These are phyloP conservation scores for Esox masquinongy DNA, from an alignment of 2,797 vertebrate genomes.

Conservation along the genomic window DNA sequence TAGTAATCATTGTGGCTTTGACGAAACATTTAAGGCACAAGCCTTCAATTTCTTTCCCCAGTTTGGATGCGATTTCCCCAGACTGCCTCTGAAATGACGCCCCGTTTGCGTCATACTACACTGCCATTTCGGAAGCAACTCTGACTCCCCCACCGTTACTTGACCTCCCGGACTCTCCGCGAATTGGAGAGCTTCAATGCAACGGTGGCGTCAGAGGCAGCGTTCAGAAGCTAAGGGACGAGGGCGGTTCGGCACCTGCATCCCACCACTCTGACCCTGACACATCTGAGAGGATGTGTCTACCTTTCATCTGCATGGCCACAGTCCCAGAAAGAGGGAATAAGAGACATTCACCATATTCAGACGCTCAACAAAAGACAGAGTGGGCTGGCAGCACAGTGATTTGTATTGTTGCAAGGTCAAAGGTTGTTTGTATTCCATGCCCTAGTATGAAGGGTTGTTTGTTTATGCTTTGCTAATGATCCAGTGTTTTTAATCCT, in stretches of 20 bases:
- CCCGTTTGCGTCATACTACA: not conserved
- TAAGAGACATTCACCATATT: not conserved
- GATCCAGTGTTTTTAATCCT: not conserved
- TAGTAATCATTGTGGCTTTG: not conserved
- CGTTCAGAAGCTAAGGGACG: not conserved
- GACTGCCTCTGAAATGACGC: not conserved
- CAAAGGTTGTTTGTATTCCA: conserved; percentile 10
- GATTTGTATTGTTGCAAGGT: conserved; percentile 17
- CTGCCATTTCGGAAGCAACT: not conserved
- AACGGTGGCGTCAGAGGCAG: not conserved
- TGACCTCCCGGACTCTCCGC: not conserved
- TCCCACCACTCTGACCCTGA: not conserved
- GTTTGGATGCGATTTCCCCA: not conserved
- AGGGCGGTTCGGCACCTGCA: not conserved
- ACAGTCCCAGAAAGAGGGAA: not conserved
- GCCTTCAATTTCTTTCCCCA: not conserved
- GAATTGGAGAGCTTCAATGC: not conserved
- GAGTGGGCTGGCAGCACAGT: not conserved
- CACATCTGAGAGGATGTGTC: not conserved
- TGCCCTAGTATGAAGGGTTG: too few relatives aligned
- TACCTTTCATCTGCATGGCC: not conserved
- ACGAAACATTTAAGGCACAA: not conserved
- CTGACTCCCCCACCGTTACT: not conserved
- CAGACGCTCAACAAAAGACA: not conserved
- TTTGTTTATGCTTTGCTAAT: conserved; percentile 7